Conservation (phyloP, 1,140 invertebrate genomes). For the Pantala flavescens region DNA sequence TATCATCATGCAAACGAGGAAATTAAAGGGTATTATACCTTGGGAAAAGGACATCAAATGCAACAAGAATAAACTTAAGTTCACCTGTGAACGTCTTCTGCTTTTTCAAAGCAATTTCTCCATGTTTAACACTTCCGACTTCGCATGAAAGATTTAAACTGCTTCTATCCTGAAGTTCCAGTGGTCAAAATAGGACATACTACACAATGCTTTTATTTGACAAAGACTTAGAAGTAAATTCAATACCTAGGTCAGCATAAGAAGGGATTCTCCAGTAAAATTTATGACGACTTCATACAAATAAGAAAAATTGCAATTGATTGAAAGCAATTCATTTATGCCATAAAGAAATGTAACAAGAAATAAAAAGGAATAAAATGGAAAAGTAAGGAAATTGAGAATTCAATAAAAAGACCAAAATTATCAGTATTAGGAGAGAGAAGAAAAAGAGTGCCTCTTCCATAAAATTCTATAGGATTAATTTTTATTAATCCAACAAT, state of each 20-base stretch:
- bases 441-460: neutral
- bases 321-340: no score
- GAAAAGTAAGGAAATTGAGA: no score
- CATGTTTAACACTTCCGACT: neutral
- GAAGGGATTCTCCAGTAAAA: no score
- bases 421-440: no score
- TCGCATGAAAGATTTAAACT: neutral
- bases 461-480: neutral
- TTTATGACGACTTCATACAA: no score
- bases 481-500: neutral
- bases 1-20: neutral
- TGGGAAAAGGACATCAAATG: neutral
- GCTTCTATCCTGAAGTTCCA: neutral
- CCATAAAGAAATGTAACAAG: no score
- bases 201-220: no score
- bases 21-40: neutral
- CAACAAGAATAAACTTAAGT: neutral
- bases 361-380: no score
- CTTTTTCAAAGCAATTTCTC: neutral
- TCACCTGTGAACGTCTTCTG: slow-evolving; percentile 4
- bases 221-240: no score
- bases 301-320: no score
- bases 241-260: no score
- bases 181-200: neutral
- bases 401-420: no score